phyloP scores from a whole-genome alignment of 2,113 vertebrate genomes.

The Oreochromis aureus region DNA sequence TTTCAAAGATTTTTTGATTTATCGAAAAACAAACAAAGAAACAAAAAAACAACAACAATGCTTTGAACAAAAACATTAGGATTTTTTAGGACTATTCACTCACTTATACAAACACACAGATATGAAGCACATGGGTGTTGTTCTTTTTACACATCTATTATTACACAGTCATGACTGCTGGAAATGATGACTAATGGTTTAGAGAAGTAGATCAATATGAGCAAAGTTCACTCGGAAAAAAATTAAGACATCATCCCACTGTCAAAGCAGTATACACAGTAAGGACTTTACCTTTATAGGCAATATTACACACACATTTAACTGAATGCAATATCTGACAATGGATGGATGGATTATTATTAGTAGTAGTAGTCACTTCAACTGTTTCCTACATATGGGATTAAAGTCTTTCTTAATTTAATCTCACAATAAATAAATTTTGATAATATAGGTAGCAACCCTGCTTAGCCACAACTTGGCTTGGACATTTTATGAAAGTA shows the following conservation, averaged over 20 bases:
- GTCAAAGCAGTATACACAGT: background rate
- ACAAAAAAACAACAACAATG: background rate
- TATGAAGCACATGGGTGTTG: background rate
- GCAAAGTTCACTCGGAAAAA: background rate
- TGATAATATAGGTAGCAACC: background rate
- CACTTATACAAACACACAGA: background rate
- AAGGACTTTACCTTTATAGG: background rate
- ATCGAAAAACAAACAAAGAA: background rate
- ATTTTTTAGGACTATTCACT: background rate
- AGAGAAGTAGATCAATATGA: background rate
- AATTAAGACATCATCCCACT: background rate
- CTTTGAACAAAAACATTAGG: background rate
- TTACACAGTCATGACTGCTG: background rate
- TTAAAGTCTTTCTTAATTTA: background rate
- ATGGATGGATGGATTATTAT: background rate
- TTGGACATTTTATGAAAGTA: background rate
- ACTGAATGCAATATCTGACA: background rate
- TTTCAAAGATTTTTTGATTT: slow-evolving; percentile 2
- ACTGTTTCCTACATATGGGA: background rate
- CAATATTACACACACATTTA: background rate
- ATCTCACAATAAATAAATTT: background rate
- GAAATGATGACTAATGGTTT: slow-evolving; percentile 11
- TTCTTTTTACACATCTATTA: background rate
- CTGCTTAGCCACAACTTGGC: background rate
- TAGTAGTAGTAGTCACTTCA: rapidly evolving